Conservation (phyloP, 2,888 invertebrate genomes). For the Diaphora mendica region DNA sequence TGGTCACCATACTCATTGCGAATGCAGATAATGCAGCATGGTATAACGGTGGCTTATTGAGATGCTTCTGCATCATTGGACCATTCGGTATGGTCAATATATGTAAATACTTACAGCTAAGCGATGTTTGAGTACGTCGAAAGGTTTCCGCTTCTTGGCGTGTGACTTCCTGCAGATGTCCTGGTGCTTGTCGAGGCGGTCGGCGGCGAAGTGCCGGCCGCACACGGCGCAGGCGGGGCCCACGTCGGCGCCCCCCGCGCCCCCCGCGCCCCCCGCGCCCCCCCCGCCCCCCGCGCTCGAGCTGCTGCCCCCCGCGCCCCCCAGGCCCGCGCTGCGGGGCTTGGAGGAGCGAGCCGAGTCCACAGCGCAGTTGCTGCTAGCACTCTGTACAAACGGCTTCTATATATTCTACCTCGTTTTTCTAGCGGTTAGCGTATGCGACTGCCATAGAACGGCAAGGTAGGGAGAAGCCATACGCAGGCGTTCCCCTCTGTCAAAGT, state of each 20-base stretch:
- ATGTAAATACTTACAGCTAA: constrained; percentile 81
- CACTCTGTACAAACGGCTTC: constrained; percentile 5
- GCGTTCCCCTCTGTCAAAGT: no score
- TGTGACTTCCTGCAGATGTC: constrained; percentile 93
- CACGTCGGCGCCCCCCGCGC: constrained; percentile 43
- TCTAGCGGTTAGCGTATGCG: no score
- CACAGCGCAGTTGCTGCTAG: constrained; percentile 1
- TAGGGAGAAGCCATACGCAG: no score
- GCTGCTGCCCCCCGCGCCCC: no score
- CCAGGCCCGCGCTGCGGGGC: constrained; percentile 22
- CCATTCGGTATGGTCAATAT: background rate
- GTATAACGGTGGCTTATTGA: no score
- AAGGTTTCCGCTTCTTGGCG: constrained; percentile 94
- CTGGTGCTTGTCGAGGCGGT: constrained; percentile 93
- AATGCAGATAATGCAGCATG: no score
- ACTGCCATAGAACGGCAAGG: no score
- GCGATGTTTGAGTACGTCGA: constrained; percentile 96
- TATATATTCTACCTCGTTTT: no score
- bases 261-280: constrained; percentile 21
- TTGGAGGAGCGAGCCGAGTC: constrained; percentile 2
- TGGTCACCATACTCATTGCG: no score
- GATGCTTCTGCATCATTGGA: no score
- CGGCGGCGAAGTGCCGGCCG: constrained; percentile 92
- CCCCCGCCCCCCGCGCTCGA: constrained; percentile 46
- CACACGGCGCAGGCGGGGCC: constrained; percentile 89